phyloP scores from a whole-genome alignment of 2,113 vertebrate species.

The Ictalurus punctatus region DNA sequence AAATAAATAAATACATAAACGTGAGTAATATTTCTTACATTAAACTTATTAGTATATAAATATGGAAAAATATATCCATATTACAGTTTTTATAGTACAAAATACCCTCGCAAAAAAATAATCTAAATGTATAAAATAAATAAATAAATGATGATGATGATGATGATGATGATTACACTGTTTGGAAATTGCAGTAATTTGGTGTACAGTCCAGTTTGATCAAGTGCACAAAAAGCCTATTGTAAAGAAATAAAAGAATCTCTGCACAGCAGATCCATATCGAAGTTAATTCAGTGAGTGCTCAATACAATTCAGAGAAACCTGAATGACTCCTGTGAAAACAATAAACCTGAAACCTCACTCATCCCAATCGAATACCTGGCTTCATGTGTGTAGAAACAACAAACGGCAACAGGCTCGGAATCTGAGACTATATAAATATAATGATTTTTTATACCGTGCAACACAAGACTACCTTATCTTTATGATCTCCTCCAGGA shows the following conservation, averaged over 20 bases:
- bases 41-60: background rate
- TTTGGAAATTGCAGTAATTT: background rate
- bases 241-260: background rate
- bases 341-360: conserved; percentile 3
- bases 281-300: background rate
- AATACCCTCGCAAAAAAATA: background rate
- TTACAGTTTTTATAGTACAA: background rate
- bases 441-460: background rate
- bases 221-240: background rate
- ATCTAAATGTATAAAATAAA: too few relatives aligned
- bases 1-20: background rate
- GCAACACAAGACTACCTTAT: background rate
- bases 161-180: background rate
- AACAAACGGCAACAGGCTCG: background rate
- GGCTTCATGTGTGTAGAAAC: background rate
- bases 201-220: background rate
- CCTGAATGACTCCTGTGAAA: background rate
- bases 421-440: background rate
- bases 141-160: background rate
- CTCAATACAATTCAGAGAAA: background rate
- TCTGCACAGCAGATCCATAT: conserved; percentile 19
- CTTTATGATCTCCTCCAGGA: background rate
- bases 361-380: background rate
- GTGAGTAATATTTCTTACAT: background rate
- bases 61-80: background rate